These are phyloP conservation scores for Excalfactoria chinensis DNA, from an alignment of 2,113 vertebrate genomes.

Conservation along the genomic window DNA sequence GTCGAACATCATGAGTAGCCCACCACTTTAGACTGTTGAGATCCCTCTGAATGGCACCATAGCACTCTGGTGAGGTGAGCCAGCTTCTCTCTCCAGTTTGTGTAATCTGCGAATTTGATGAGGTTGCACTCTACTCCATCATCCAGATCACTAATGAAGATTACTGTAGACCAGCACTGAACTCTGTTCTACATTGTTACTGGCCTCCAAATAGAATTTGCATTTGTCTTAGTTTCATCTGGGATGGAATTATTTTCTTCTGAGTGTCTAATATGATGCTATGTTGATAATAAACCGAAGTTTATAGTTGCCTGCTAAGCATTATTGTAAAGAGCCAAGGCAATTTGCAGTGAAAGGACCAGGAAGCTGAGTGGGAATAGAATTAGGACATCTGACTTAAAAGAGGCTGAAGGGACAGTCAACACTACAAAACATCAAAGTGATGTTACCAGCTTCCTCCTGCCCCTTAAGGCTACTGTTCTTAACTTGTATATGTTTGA, in stretches of 20 bases:
- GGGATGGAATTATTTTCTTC: no score
- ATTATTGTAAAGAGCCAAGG: no score
- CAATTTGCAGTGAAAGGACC: no score
- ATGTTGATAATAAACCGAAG: no score
- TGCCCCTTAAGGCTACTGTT: background rate
- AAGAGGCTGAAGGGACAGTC: fast-evolving
- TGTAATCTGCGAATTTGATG: background rate
- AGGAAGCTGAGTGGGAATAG: no score
- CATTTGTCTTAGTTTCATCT: background rate
- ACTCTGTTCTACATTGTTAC: background rate
- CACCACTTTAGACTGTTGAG: background rate
- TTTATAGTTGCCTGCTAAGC: no score
- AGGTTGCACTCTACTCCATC: background rate
- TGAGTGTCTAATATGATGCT: background rate
- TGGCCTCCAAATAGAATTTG: background rate
- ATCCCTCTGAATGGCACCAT: background rate
- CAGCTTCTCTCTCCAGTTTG: background rate
- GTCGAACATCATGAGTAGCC: background rate
- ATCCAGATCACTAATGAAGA: background rate
- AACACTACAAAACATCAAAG: fast-evolving
- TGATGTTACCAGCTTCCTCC: background rate
- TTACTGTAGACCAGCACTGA: background rate
- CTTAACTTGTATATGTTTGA: background rate
- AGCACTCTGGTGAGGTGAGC: background rate
- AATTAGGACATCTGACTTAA: background rate